Conservation (phyloP, 2,888 invertebrate genomes). For the Emesis russula region DNA sequence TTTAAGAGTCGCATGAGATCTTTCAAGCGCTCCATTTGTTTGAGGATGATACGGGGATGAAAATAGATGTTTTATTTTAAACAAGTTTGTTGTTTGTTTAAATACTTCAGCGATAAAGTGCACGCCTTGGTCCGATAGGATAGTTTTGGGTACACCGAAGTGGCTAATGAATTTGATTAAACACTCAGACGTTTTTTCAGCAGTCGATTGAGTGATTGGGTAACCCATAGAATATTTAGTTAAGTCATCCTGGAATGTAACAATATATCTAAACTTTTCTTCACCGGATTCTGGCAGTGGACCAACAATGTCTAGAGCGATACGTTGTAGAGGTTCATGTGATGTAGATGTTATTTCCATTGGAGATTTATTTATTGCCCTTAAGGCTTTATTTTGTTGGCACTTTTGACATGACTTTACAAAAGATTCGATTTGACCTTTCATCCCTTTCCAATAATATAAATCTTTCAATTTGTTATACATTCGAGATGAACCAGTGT, state of each 20-base stretch:
- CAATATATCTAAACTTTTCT: no score
- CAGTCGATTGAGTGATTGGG: background rate
- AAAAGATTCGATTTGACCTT: background rate
- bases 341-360: slow-evolving; percentile 28
- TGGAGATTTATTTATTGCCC: background rate
- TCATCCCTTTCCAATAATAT: slow-evolving; percentile 7
- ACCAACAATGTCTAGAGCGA: background rate
- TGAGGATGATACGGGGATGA: no score
- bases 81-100: no score
- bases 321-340: slow-evolving; percentile 17
- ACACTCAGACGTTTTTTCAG: background rate
- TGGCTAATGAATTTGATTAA: no score
- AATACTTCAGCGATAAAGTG: no score
- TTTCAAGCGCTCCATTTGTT: no score
- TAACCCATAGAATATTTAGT: background rate
- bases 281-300: no score
- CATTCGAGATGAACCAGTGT: background rate
- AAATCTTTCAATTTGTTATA: background rate
- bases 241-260: background rate
- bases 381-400: slow-evolving; percentile 20
- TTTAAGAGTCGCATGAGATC: background rate
- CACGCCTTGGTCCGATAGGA: no score
- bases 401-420: background rate
- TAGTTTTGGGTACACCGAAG: no score
- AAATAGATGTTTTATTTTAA: no score